Evolutionary conservation across 2,113 vertebrate genomes (phyloP).

Genomic region (Nothoprocta perdicaria): DNA sequence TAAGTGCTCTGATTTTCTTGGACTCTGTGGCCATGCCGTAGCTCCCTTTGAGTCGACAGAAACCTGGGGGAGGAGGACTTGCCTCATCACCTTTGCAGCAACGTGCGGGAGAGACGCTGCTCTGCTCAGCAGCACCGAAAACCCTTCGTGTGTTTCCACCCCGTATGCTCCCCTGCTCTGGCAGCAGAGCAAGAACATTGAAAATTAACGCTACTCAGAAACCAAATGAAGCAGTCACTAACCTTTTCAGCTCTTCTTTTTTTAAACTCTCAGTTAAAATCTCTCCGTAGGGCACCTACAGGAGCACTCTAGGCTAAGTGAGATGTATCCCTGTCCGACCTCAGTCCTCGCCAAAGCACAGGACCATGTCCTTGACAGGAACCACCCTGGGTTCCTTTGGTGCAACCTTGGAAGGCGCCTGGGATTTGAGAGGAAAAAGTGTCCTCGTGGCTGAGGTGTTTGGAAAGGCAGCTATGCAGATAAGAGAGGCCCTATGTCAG

Average conservation of each 20-base stretch:
- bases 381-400: neutral
- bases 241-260: accelerated
- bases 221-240: neutral
- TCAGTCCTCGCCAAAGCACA: neutral
- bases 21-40: neutral
- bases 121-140: neutral
- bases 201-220: neutral
- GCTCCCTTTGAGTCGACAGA: neutral
- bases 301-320: neutral
- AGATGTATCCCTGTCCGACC: neutral
- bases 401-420: neutral
- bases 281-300: neutral
- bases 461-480: neutral
- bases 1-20: neutral
- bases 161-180: neutral
- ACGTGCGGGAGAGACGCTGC: neutral
- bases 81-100: neutral
- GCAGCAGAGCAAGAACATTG: neutral
- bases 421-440: neutral
- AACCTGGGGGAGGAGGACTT: neutral
- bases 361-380: neutral
- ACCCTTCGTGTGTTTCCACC: neutral
- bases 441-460: neutral
- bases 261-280: neutral
- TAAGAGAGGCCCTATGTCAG: neutral